These are phyloP conservation scores for Desmophyllum pertusum DNA, from an alignment of 92 coral and sea anemone species.

Conservation along the genomic window DNA sequence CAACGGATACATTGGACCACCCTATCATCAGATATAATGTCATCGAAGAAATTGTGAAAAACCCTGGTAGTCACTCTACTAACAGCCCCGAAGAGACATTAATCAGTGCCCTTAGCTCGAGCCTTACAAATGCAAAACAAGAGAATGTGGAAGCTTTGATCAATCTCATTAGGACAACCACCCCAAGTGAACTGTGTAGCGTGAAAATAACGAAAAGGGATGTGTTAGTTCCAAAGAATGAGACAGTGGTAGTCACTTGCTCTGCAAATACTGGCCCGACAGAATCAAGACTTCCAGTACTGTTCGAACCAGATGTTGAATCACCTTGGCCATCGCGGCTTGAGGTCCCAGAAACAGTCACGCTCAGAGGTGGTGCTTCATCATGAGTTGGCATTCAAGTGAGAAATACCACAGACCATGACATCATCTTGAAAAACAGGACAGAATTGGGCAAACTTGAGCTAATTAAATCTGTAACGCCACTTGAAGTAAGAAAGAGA, in stretches of 20 bases:
- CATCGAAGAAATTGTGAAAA: neutral
- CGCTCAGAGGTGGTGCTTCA: too few relatives aligned
- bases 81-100: constrained; percentile 33
- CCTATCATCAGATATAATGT: constrained; percentile 1
- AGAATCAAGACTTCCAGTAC: constrained; percentile 24
- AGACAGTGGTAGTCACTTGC: constrained; percentile 40
- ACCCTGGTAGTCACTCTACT: neutral
- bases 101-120: too few relatives aligned
- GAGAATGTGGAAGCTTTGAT: too few relatives aligned
- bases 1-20: neutral
- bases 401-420: too few relatives aligned
- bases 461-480: constrained; percentile 36
- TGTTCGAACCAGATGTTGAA: constrained; percentile 54
- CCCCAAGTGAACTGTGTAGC: constrained; percentile 45
- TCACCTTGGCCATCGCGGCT: constrained; percentile 57
- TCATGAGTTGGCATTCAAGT: too few relatives aligned
- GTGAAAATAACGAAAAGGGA: constrained; percentile 54
- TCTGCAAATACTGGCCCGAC: constrained; percentile 50
- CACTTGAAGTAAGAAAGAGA: constrained; percentile 13
- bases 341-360: too few relatives aligned
- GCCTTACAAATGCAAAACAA: too few relatives aligned
- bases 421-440: too few relatives aligned
- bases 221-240: constrained; percentile 39
- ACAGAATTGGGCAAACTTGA: constrained; percentile 1
- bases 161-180: constrained; percentile 14